These are phyloP conservation scores for Polydesmus complanatus DNA, from an alignment of 2,888 invertebrate genomes.

Conservation along the genomic window DNA sequence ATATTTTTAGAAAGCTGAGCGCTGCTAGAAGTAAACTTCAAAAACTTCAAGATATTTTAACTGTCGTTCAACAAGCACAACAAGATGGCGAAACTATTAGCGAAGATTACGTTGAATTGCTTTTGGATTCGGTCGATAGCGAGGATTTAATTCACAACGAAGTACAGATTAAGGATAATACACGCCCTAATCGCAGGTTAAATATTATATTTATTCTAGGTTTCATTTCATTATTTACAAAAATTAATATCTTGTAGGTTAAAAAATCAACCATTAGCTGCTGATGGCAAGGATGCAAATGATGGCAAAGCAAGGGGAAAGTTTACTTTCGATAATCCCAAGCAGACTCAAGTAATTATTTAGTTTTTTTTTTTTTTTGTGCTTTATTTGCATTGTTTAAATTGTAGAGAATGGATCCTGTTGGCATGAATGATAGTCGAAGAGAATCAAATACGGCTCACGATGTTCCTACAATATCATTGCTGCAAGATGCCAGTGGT, in stretches of 20 bases:
- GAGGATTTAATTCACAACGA: too few relatives aligned
- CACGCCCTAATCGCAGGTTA: too few relatives aligned
- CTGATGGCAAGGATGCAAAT: background rate
- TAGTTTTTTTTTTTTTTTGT: background rate
- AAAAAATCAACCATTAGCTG: background rate
- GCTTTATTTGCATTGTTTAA: background rate
- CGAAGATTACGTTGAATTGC: slow-evolving; percentile 7
- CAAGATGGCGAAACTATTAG: background rate
- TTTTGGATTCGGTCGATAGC: slow-evolving; percentile 8
- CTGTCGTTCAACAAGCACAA: slow-evolving; percentile 10
- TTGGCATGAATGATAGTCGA: background rate
- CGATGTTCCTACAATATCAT: background rate
- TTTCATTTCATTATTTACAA: too few relatives aligned
- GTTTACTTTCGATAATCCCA: background rate
- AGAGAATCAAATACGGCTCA: background rate
- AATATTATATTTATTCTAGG: too few relatives aligned
- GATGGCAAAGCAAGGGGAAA: background rate
- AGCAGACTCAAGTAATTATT: background rate
- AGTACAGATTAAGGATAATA: too few relatives aligned
- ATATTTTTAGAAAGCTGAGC: slow-evolving; percentile 9
- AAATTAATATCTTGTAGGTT: too few relatives aligned
- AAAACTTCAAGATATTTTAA: slow-evolving; percentile 9
- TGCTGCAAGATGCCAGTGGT: slow-evolving; percentile 6
- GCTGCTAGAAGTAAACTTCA: slow-evolving; percentile 11
- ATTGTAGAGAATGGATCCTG: background rate